Evolutionary conservation across 2,113 vertebrate species (phyloP), one percentile per base, ranked within the genome.

Genomic region (Marmota monax): DNA sequence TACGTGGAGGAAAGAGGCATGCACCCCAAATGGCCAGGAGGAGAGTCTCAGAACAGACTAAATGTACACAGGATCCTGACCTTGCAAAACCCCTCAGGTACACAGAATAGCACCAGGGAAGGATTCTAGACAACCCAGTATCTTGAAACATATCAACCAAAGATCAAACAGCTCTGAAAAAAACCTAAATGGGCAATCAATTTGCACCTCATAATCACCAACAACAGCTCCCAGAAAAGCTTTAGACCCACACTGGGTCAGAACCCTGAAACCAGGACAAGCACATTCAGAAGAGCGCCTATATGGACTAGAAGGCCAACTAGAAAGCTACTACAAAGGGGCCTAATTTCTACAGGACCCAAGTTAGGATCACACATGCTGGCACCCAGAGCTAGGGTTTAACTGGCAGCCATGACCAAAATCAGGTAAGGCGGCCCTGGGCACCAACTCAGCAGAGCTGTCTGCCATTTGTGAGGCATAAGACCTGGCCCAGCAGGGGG

Each of bases 371-470:
- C 73, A 8, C 53, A 23, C 22, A 39, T 51, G 25, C 10, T 69
- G 25, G 39, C 48, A 45, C 17, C 39, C 83, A 51, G 69, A 56
- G 70, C 45, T 9, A 56, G 23, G n/a, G 70, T 56, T 48, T 88
- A 65, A 48, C 0, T 25, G 78, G 51, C 34, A 86, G 72, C 13
- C 11, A 58, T 3, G 11, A 53, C 65, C n/a, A 23, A 58, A 69
- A 92, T 76, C 83, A 92, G 83, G 86, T 34, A 73, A 65, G 63
- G 37, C 69, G 53, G n/a, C 69, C 61, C 42, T 69, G 73, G 86
- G 67, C 61, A 67, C 48, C 90, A 72, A 48, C 11, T 39, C 13
- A 42, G 72, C 0, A 83, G 82, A n/a, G 70, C 22, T 74, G 48
- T 83, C 29, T 5, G 1, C 77, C 69, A 42, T 27, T 29, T 45